These are phyloP conservation scores for Cryptocephalus primarius DNA, from an alignment of 2,888 invertebrate species.

Conservation along the genomic window DNA sequence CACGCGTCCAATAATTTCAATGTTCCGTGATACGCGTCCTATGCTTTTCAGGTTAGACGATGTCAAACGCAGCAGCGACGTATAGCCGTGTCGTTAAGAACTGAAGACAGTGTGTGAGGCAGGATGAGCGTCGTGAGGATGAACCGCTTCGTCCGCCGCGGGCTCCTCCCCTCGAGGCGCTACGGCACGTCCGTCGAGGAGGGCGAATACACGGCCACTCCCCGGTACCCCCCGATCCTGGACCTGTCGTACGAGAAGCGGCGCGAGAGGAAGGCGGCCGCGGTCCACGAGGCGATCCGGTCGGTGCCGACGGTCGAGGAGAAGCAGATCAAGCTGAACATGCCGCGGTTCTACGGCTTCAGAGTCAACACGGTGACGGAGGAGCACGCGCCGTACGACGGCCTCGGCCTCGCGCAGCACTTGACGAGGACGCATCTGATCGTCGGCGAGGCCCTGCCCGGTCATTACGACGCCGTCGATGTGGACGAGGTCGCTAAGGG, in stretches of 20 bases:
- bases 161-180: too few relatives aligned
- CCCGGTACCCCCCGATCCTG: slow-evolving; percentile 51
- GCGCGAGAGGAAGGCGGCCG: slow-evolving; percentile 35
- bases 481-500: slow-evolving; percentile 36
- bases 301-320: slow-evolving; percentile 66
- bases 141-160: too few relatives aligned
- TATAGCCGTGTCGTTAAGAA: too few relatives aligned
- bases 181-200: slow-evolving; percentile 8
- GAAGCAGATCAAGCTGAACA: slow-evolving; percentile 71
- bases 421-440: slow-evolving; percentile 69
- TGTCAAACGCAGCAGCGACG: too few relatives aligned
- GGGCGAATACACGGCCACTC: slow-evolving; percentile 32
- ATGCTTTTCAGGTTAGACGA: too few relatives aligned
- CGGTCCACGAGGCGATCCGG: slow-evolving; percentile 49
- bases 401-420: slow-evolving; percentile 57
- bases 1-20: too few relatives aligned
- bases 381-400: slow-evolving; percentile 53
- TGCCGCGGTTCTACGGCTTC: slow-evolving; percentile 75
- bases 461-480: slow-evolving; percentile 39
- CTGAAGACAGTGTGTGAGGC: too few relatives aligned
- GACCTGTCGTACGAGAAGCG: slow-evolving; percentile 46
- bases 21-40: too few relatives aligned
- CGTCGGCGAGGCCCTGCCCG: slow-evolving; percentile 47
- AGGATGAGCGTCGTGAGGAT: too few relatives aligned
- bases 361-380: slow-evolving; percentile 52